Evolutionary conservation across 1,140 invertebrate genomes (phyloP), one percentile per base, ranked within the genome.

Genomic region (Scaptomyza graminum): DNA sequence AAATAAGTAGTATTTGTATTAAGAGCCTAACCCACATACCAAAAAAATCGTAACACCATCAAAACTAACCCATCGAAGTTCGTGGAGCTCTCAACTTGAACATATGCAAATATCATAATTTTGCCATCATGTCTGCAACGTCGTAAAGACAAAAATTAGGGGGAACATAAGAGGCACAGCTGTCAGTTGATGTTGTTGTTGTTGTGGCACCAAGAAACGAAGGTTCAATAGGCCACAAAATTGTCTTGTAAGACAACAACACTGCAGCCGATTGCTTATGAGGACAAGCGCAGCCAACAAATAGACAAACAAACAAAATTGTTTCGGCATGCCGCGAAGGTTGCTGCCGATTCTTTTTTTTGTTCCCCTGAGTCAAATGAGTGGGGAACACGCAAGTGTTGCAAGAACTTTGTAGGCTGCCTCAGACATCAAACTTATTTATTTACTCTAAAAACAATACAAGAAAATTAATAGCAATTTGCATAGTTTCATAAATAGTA

Each of bases 401-500:
- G 46, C 25, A 50, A 12, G 43, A 16, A 2, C 31, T 34, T 9
- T 34, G 31, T 1, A 28, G 16, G 13, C n/a, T 18, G 41, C 28
- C 56, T 49, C 73, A 79, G 80, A 87, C 83, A 82, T 88, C 83
- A 88, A 76, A 78, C 79, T 87, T 87, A 87, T 87, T 87, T 87
- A 87, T 87, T 87, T 88, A 88, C 83, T 88, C 84, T 88, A 88
- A 88, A 88, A 88, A 88, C 83, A 79, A 88, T 88, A 88, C 83
- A 76, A 79, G 83, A 83, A 83, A 88, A 88, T 88, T 88, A 88
- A 88, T 88, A 76, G 83, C 83, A 88, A 88, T 88, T 88, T 88
- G 83, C 64, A 79, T 78, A 80, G 70, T 69, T 88, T 83, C 76
- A 88, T 88, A 88, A 87, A 87, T 76, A 41, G 37, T n/a, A 88